Conservation (phyloP, 2,797 vertebrate genomes). For the Presbytis comata region DNA sequence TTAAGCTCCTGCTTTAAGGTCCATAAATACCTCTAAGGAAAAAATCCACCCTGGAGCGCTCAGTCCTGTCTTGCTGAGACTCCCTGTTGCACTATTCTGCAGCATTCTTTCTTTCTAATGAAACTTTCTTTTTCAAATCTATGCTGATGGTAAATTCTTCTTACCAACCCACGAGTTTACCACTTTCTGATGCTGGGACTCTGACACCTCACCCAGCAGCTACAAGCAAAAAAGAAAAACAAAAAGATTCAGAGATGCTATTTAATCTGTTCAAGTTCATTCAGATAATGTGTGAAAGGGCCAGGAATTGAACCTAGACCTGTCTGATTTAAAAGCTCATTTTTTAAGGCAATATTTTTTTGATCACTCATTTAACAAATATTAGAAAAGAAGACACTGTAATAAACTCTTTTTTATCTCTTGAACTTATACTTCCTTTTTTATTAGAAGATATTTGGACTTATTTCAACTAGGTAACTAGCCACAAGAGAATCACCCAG, state of each 20-base stretch:
- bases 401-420: background rate
- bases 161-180: background rate
- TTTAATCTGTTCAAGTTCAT: background rate
- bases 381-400: background rate
- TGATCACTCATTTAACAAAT: background rate
- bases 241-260: background rate
- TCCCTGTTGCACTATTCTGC: background rate
- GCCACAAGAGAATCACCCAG: background rate
- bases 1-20: background rate
- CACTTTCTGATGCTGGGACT: background rate
- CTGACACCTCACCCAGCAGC: background rate
- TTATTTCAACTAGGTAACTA: conserved; percentile 3
- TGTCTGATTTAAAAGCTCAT: background rate
- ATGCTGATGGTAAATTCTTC: background rate
- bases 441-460: conserved; percentile 20
- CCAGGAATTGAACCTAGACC: background rate
- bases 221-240: background rate
- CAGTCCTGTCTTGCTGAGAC: background rate
- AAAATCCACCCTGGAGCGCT: background rate
- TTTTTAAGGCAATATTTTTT: background rate
- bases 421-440: background rate
- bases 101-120: background rate
- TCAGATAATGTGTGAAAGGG: background rate
- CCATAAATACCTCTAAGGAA: background rate
- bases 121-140: background rate